phyloP scores from a whole-genome alignment of 2,888 invertebrate genomes.

The Blastobasis lacticolella region DNA sequence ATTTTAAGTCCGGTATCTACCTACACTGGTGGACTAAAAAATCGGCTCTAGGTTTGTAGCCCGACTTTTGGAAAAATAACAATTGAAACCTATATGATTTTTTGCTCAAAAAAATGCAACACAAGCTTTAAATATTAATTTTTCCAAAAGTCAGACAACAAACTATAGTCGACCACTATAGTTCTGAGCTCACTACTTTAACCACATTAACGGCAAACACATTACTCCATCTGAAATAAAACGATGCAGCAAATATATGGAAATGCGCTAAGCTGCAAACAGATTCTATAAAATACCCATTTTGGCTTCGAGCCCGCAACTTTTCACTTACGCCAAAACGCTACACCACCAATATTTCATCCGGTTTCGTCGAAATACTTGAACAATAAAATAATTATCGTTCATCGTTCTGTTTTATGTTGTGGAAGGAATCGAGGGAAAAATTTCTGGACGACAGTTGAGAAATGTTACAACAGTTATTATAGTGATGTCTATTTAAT shows the following conservation, averaged over 20 bases:
- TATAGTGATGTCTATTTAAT: too few relatives aligned
- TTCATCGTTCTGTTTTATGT: constrained; percentile 66
- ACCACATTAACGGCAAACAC: background rate
- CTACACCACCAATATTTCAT: constrained; percentile 53
- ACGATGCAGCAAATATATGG: background rate
- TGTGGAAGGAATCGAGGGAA: constrained; percentile 47
- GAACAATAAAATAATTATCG: constrained; percentile 74
- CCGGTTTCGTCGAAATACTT: constrained; percentile 66
- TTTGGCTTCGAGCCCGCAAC: background rate
- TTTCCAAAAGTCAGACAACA: too few relatives aligned
- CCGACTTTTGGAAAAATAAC: too few relatives aligned
- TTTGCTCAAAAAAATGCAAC: too few relatives aligned
- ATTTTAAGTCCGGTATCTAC: too few relatives aligned
- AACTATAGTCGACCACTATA: background rate
- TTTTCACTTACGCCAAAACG: constrained; percentile 24
- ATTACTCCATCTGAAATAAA: too few relatives aligned
- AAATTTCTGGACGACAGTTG: background rate
- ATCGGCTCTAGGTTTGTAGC: too few relatives aligned
- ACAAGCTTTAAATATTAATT: too few relatives aligned
- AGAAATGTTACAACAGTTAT: too few relatives aligned
- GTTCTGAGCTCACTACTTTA: background rate
- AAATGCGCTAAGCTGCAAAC: constrained; percentile 1
- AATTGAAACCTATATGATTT: too few relatives aligned
- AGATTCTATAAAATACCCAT: too few relatives aligned
- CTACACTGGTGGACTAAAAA: too few relatives aligned